Conservation (phyloP, 2,888 invertebrate species). For the Parelbella ahira region DNA sequence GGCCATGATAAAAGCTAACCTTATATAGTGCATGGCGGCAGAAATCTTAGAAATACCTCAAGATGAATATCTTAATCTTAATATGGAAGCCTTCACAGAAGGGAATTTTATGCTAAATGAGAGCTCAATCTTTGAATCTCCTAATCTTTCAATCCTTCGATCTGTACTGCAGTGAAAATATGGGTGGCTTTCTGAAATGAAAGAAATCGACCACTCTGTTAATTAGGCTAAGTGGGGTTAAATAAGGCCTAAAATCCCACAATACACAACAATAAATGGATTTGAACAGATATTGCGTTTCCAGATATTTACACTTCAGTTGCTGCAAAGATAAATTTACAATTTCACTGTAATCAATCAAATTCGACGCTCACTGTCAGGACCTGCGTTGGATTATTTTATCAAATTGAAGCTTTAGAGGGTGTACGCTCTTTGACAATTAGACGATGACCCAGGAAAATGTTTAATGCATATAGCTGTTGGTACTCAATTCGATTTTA, state of each 20-base stretch:
- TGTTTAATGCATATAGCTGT: too few relatives aligned
- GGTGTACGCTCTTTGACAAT: conserved; percentile 10
- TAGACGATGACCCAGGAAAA: too few relatives aligned
- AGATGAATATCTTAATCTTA: conserved; percentile 11
- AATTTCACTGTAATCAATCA: conserved; percentile 58
- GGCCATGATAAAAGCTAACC: conserved; percentile 8
- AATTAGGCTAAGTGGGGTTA: too few relatives aligned
- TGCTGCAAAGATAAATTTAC: conserved; percentile 49
- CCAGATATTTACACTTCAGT: conserved; percentile 36
- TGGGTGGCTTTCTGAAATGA: too few relatives aligned
- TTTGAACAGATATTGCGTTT: conserved; percentile 12
- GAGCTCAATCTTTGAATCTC: too few relatives aligned
- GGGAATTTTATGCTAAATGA: too few relatives aligned
- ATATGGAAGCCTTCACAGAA: conserved; percentile 4
- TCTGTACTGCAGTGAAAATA: too few relatives aligned
- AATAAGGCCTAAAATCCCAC: too few relatives aligned
- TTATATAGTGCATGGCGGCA: conserved; percentile 10
- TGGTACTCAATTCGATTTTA: too few relatives aligned
- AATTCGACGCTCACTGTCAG: conserved; percentile 30
- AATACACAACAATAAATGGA: conserved; percentile 5
- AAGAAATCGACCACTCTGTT: too few relatives aligned
- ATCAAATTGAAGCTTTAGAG: conserved; percentile 24
- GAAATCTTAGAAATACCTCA: conserved; percentile 7
- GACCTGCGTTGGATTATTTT: conserved; percentile 7
- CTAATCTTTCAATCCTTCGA: too few relatives aligned